A percentile compares a stretch with the other conserved stretches of the same genome.
Conservation (phyloP, 2,113 vertebrate species). For the Hemiscyllium ocellatum region DNA sequence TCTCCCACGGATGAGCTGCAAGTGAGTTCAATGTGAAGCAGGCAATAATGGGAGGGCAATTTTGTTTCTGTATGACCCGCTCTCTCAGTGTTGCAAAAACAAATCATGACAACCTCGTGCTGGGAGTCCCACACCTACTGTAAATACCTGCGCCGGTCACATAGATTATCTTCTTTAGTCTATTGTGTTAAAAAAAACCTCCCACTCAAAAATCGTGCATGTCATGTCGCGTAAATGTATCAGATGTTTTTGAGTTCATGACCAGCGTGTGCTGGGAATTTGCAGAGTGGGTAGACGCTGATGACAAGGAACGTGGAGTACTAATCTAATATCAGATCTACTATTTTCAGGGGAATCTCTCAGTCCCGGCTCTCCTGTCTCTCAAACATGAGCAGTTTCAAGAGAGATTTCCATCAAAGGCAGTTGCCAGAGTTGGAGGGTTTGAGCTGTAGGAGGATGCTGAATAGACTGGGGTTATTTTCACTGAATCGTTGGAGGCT, state of each 20-base stretch:
- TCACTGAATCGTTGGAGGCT: too few species aligned
- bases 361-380: neutral
- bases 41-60: neutral
- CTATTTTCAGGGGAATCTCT: neutral
- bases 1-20: neutral
- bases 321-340: neutral
- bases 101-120: neutral
- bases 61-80: neutral
- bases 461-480: too few species aligned
- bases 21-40: neutral
- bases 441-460: too few species aligned
- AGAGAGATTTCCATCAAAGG: neutral
- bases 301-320: neutral
- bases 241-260: neutral
- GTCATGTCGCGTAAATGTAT: neutral
- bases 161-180: neutral
- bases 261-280: neutral
- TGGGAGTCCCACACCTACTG: neutral
- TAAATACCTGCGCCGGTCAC: neutral
- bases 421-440: too few species aligned
- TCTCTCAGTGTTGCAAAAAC: neutral
- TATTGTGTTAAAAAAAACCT: neutral
- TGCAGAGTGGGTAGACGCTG: neutral
- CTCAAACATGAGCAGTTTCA: neutral
- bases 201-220: neutral